Evolutionary conservation across 2,113 vertebrate species (phyloP), one percentile per base, ranked within the genome.

Genomic region (Rhinichthys klamathensis): DNA sequence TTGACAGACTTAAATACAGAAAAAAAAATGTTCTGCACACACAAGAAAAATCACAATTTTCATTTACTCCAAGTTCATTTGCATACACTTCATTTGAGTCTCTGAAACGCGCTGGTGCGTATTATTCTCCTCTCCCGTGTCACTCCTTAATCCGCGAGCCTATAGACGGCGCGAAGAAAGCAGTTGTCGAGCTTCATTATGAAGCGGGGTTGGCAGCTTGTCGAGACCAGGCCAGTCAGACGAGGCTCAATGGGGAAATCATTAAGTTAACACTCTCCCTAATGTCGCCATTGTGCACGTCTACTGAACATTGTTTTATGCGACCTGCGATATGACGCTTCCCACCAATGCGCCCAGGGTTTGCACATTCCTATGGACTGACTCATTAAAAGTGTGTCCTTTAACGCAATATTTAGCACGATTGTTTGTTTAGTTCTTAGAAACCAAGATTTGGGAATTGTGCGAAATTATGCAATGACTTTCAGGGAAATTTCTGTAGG

Each of bases 251-350:
- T 93, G 92, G 94, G 93, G 93, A 96, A 96, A 96, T 95, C 94
- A 97, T 96, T 96, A 97, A 97, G 96, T 96, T 96, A 97, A 96
- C 96, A 96, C 96, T 96, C 96, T 95, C 94, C 94, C 94, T 96
- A 96, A 96, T 96, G 94, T 96, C 93, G 93, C 93, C 92, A 96
- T 96, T 96, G 95, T 96, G 93, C 92, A 70, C 65, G 78, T 63
- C 84, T 85, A 79, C 83, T 87, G 85, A 91, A 92, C 91, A 95
- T 95, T 95, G 94, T 96, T 93, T 96, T 95, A 95, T 69, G 82
- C 93, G 92, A 90, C 92, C 89, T 90, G 91, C 89, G 76, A 91
- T 93, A 95, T 95, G 93, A 94, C 92, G 93, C 92, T 93, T 93
- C 92, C 92, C 91, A 94, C 91, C 90, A 91, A 92, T 90, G 94